Conservation (phyloP, 2,888 invertebrate genomes). For the Caenorhabditis sinica region DNA sequence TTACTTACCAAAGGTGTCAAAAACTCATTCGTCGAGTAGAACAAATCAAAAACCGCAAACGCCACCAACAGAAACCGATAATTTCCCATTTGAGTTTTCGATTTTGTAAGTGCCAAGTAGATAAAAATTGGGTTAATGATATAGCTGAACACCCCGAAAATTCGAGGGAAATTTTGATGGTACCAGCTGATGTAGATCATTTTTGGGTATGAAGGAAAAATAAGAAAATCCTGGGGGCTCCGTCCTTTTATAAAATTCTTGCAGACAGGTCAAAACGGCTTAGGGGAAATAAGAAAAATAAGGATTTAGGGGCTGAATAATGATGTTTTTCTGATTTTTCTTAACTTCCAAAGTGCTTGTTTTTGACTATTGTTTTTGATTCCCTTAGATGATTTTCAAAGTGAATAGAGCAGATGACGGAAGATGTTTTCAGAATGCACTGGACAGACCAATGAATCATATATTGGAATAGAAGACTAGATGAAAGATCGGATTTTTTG, state of each 20-base stretch:
- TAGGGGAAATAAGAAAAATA: no score
- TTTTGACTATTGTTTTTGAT: neutral
- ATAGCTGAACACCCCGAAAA: slow-evolving; percentile 32
- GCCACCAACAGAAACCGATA: slow-evolving; percentile 31
- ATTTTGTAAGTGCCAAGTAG: slow-evolving; percentile 29
- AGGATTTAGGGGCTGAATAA: neutral
- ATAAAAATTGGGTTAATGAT: slow-evolving; percentile 43
- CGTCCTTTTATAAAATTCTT: neutral
- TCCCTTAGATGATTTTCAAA: neutral
- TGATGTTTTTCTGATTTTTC: slow-evolving; percentile 8
- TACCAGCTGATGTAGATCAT: slow-evolving; percentile 54
- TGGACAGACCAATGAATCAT: neutral
- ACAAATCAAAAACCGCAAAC: slow-evolving; percentile 50
- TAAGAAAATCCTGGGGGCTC: no score
- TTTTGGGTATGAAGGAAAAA: no score
- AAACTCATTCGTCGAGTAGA: slow-evolving; percentile 33
- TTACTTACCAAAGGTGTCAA: slow-evolving; percentile 34
- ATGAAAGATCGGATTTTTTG: neutral
- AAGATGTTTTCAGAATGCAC: neutral
- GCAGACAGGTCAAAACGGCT: neutral
- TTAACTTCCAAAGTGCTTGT: neutral
- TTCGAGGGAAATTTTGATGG: slow-evolving; percentile 38
- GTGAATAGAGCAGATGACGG: neutral
- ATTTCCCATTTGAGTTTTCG: slow-evolving; percentile 36
- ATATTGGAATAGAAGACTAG: neutral